These are phyloP conservation scores for Zaprionus tsacasi DNA, from an alignment of 1,140 invertebrate species.

Conservation along the genomic window DNA sequence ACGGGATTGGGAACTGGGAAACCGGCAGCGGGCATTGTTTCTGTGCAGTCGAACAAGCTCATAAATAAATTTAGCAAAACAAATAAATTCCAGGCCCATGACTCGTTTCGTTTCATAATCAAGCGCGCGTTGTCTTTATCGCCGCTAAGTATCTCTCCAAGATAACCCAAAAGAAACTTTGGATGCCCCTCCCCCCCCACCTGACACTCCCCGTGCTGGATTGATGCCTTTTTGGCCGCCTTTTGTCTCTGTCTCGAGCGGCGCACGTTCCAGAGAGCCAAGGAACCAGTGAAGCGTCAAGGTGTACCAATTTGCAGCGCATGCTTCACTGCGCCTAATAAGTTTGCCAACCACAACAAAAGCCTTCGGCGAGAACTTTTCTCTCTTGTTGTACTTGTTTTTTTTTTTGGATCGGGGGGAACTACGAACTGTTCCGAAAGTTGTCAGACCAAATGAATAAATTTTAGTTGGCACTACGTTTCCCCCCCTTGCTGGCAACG, in stretches of 20 bases:
- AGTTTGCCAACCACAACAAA: conserved; percentile 64
- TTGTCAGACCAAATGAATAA: conserved; percentile 75
- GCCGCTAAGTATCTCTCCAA: conserved; percentile 65
- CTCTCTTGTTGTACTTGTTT: conserved; percentile 15
- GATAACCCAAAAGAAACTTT: conserved; percentile 56
- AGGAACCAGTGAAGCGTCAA: conserved; percentile 74
- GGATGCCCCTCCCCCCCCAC: neutral
- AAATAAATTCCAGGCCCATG: conserved; percentile 74
- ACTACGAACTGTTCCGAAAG: conserved; percentile 26
- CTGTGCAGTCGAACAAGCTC: conserved; percentile 70
- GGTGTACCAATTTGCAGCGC: conserved; percentile 80
- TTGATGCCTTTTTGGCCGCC: conserved; percentile 64
- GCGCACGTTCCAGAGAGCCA: conserved; percentile 17
- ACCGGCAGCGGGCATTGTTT: conserved; percentile 56
- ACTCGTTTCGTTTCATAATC: conserved; percentile 72
- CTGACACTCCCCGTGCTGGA: conserved; percentile 17
- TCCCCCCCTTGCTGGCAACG: neutral
- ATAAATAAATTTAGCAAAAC: conserved; percentile 78
- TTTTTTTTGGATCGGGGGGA: conserved; percentile 16
- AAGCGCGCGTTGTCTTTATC: conserved; percentile 76
- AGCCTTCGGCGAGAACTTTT: conserved; percentile 23
- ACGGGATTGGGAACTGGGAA: conserved; percentile 20
- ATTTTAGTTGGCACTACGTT: conserved; percentile 50
- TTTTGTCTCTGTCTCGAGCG: conserved; percentile 55
- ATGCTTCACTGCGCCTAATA: conserved; percentile 80